Evolutionary conservation across 2,113 vertebrate genomes (phyloP).

Genomic region (Dascyllus trimaculatus): DNA sequence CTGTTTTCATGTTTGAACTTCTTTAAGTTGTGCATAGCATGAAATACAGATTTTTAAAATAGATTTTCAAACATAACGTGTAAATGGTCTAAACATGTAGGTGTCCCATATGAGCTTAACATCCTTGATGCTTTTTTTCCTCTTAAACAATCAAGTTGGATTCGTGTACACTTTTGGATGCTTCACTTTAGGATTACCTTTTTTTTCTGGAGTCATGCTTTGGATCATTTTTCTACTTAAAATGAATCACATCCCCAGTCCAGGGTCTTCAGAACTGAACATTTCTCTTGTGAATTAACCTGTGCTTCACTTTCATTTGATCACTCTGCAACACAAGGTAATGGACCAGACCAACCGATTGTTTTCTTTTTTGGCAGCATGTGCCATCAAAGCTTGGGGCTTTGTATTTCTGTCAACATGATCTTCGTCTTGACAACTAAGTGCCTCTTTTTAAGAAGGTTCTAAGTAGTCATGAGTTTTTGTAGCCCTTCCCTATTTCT

Average conservation of each 20-base stretch:
- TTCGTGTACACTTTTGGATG: neutral
- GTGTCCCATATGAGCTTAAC: neutral
- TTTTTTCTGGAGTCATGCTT: conserved; percentile 8
- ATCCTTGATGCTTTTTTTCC: neutral
- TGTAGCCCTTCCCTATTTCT: neutral
- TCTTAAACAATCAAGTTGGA: neutral
- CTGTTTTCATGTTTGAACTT: conserved; percentile 11
- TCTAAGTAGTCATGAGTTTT: neutral
- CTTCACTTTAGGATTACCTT: neutral
- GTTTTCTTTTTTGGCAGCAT: neutral
- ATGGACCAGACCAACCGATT: neutral
- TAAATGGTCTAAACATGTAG: neutral
- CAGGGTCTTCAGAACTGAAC: neutral
- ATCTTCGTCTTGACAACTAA: neutral
- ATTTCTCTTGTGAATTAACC: neutral
- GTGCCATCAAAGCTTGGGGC: neutral
- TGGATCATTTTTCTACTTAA: neutral
- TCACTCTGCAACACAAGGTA: neutral
- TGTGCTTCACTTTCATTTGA: neutral
- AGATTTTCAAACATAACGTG: neutral
- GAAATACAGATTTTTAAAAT: neutral
- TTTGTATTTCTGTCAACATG: neutral
- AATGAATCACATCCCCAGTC: conserved; percentile 5
- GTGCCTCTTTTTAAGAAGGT: neutral
- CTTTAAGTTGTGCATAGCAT: neutral